phyloP scores from a whole-genome alignment of 1,140 invertebrate genomes.

The Chymomyza costata region DNA sequence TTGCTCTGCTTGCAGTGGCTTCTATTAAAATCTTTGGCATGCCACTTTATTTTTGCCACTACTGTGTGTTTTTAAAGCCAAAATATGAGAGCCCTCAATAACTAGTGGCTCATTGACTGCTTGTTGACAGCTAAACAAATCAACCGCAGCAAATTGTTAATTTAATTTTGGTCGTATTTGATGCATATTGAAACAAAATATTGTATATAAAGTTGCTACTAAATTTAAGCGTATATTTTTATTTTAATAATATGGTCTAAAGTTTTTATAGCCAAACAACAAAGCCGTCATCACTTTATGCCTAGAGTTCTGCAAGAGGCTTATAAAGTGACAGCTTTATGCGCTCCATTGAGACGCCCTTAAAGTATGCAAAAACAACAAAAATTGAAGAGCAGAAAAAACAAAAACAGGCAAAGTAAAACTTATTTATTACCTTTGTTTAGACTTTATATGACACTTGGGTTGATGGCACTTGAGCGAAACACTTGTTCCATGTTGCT shows the following conservation, averaged over 20 bases:
- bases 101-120: no score
- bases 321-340: no score
- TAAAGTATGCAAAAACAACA: conserved; percentile 3
- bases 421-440: conserved; percentile 69
- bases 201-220: conserved; percentile 8
- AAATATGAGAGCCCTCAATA: no score
- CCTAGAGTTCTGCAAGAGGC: conserved; percentile 24
- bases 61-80: no score
- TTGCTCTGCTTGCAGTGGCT: no score
- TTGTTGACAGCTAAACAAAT: conserved; percentile 28
- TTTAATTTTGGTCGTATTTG: conserved; percentile 37
- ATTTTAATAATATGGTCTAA: neutral
- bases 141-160: conserved; percentile 42
- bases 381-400: neutral
- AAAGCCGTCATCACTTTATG: conserved; percentile 32
- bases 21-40: no score
- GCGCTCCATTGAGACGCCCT: conserved; percentile 17
- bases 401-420: conserved; percentile 9
- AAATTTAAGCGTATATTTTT: neutral
- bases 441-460: conserved; percentile 60
- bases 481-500: no score
- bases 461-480: conserved; percentile 58
- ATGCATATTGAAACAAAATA: conserved; percentile 22
- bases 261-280: no score
- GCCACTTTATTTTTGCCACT: no score